Evolutionary conservation across 1,140 invertebrate genomes (phyloP).

Genomic region (Zaprionus davidi): DNA sequence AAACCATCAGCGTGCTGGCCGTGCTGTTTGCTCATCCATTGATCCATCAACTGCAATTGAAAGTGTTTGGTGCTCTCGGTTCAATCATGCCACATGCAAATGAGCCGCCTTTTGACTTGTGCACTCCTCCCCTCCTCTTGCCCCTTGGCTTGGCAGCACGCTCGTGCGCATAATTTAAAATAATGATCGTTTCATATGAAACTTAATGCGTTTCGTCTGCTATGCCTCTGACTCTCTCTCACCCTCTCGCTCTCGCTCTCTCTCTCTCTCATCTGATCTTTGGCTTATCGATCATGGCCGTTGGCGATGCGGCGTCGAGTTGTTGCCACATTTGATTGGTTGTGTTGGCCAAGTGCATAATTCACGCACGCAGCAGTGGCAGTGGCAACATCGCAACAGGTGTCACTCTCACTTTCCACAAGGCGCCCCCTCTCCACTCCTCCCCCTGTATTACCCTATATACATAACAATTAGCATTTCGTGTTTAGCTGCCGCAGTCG

Average conservation of each 20-base stretch:
- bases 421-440: slow-evolving; percentile 17
- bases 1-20: slow-evolving; percentile 58
- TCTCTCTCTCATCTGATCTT: slow-evolving; percentile 12
- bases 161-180: slow-evolving; percentile 82
- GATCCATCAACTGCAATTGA: slow-evolving; percentile 64
- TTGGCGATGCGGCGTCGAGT: slow-evolving; percentile 29
- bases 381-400: slow-evolving; percentile 58
- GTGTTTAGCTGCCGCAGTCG: slow-evolving; percentile 23
- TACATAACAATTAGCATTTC: slow-evolving; percentile 73
- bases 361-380: slow-evolving; percentile 43
- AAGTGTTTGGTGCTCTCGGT: slow-evolving; percentile 40
- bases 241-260: background rate
- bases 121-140: slow-evolving; percentile 26
- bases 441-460: slow-evolving; percentile 50
- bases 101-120: slow-evolving; percentile 69
- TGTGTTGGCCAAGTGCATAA: slow-evolving; percentile 44
- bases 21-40: slow-evolving; percentile 42
- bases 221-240: slow-evolving; percentile 6
- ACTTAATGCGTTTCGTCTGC: slow-evolving; percentile 72
- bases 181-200: slow-evolving; percentile 73
- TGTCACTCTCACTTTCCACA: slow-evolving; percentile 70
- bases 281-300: slow-evolving; percentile 47
- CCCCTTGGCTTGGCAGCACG: slow-evolving; percentile 42
- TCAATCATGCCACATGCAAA: slow-evolving; percentile 57
- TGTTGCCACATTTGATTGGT: slow-evolving; percentile 59